Conservation (phyloP, 1,140 invertebrate genomes). For the Bombus ignitus region DNA sequence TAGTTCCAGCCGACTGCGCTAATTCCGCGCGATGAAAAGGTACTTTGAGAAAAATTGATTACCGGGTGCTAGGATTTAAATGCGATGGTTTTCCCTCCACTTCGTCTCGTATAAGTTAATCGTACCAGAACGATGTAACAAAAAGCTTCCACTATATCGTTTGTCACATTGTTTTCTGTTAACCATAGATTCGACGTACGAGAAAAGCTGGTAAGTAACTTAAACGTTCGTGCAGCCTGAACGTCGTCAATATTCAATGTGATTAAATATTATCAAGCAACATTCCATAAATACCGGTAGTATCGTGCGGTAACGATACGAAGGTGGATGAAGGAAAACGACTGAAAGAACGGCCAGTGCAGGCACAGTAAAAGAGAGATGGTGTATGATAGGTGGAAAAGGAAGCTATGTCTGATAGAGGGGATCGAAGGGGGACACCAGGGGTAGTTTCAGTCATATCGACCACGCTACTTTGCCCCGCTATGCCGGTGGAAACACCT, state of each 20-base stretch:
- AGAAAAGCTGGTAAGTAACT: slow-evolving; percentile 51
- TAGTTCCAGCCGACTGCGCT: slow-evolving; percentile 35
- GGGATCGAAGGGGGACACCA: slow-evolving; percentile 59
- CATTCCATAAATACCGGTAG: slow-evolving; percentile 72
- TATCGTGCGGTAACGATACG: slow-evolving; percentile 52
- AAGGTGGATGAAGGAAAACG: slow-evolving; percentile 27
- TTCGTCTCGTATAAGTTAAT: background rate
- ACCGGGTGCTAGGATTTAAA: background rate
- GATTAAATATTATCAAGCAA: slow-evolving; percentile 78
- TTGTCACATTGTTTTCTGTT: no score
- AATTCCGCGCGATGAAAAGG: slow-evolving; percentile 44
- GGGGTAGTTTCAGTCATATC: slow-evolving; percentile 74
- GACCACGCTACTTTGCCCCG: slow-evolving; percentile 75
- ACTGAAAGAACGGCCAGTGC: slow-evolving; percentile 14
- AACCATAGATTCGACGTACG: background rate
- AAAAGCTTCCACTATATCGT: background rate
- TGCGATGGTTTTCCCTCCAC: background rate
- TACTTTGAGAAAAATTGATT: slow-evolving; percentile 37
- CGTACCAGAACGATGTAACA: background rate
- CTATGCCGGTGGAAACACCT: slow-evolving; percentile 67
- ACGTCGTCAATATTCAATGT: slow-evolving; percentile 69
- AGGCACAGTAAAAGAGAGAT: slow-evolving; percentile 38
- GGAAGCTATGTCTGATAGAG: slow-evolving; percentile 51
- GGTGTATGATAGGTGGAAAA: slow-evolving; percentile 37
- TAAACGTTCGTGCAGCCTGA: slow-evolving; percentile 40